Evolutionary conservation across 1,140 invertebrate species (phyloP).

Genomic region (Rhysida immarginata): DNA sequence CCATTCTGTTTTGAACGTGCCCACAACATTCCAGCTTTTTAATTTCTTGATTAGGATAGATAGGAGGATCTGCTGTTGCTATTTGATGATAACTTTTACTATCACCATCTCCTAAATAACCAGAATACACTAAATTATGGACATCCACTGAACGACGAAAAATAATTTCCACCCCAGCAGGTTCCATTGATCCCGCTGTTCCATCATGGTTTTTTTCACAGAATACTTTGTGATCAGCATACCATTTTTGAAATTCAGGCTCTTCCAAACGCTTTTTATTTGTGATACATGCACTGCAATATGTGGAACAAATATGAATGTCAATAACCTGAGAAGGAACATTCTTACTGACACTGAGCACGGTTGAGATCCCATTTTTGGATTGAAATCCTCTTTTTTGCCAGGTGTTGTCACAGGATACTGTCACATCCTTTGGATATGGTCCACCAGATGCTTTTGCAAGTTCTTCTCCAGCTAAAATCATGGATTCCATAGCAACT

Average conservation of each 20-base stretch:
- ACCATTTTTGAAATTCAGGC: not conserved
- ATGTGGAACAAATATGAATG: too few species aligned
- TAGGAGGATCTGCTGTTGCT: not conserved
- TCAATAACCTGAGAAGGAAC: not conserved
- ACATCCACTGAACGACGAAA: not conserved
- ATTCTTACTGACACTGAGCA: not conserved
- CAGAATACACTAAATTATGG: not conserved
- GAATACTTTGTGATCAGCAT: too few species aligned
- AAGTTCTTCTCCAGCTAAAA: not conserved
- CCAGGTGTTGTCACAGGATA: too few species aligned
- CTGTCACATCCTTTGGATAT: not conserved
- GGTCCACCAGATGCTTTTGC: not conserved
- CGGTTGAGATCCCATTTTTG: too few species aligned
- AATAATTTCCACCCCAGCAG: not conserved
- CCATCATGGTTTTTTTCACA: not conserved
- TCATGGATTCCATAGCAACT: not conserved
- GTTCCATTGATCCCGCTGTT: not conserved
- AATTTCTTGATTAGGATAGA: not conserved
- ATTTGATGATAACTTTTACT: not conserved
- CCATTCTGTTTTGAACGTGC: conserved; percentile 5
- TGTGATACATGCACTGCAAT: not conserved
- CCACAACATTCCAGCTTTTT: not conserved
- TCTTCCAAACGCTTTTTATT: not conserved
- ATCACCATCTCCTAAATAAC: too few species aligned
- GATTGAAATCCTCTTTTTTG: too few species aligned